A percentile compares a stretch with the other conserved stretches of the same genome.
Evolutionary conservation across 2,888 invertebrate genomes (phyloP).

Genomic region (Cheilosia urbana): DNA sequence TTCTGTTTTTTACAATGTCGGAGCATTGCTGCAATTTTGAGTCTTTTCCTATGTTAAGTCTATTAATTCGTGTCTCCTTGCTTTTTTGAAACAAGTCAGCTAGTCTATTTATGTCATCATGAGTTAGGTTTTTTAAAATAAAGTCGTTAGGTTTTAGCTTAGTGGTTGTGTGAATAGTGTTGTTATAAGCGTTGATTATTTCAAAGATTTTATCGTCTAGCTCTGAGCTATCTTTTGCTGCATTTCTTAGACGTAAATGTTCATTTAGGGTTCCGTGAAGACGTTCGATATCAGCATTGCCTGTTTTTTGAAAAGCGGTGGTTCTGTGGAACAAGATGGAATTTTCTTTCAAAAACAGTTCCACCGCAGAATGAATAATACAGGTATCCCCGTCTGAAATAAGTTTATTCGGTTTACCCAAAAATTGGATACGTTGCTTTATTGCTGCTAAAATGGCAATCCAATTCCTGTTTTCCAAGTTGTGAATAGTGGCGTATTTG

Average conservation of each 20-base stretch:
- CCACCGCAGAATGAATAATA: constrained; percentile 13
- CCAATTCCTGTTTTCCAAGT: constrained; percentile 10
- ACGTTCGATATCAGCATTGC: constrained; percentile 21
- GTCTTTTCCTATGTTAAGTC: neutral
- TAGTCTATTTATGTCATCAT: constrained; percentile 14
- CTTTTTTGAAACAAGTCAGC: neutral
- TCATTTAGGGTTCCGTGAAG: constrained; percentile 31
- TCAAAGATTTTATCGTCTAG: constrained; percentile 46
- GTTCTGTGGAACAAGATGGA: constrained; percentile 8
- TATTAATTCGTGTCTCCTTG: constrained; percentile 12
- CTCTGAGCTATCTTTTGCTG: constrained; percentile 20
- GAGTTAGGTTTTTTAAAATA: constrained; percentile 36
- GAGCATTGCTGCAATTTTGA: constrained; percentile 2
- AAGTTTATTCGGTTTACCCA: neutral
- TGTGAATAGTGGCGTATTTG: constrained; percentile 27
- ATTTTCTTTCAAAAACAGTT: constrained; percentile 26
- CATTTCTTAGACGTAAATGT: constrained; percentile 27
- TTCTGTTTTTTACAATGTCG: constrained; percentile 26
- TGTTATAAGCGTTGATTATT: constrained; percentile 34
- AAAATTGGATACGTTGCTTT: constrained; percentile 13
- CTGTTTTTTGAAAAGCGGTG: constrained; percentile 21
- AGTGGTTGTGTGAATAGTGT: constrained; percentile 33
- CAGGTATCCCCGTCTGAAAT: constrained; percentile 19
- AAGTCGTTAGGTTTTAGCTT: constrained; percentile 50
- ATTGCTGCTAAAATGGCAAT: constrained; percentile 18